These are phyloP conservation scores for Nasonovia ribisnigri DNA, from an alignment of 2,888 invertebrate species.

Conservation along the genomic window DNA sequence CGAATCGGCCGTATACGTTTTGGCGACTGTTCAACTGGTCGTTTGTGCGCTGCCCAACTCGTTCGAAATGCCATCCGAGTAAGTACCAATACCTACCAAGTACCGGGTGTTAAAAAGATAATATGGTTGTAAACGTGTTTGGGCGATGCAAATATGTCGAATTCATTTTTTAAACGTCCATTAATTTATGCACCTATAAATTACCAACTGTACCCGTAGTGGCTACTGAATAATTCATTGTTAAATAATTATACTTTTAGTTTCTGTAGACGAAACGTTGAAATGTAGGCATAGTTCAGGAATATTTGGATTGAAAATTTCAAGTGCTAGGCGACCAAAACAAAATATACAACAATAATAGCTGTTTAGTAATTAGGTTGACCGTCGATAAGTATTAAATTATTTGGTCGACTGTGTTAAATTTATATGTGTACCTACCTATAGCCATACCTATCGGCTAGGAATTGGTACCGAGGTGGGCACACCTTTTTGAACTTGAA, in stretches of 20 bases:
- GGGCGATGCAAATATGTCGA: background rate
- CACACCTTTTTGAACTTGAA: too few relatives aligned
- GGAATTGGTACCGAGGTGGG: too few relatives aligned
- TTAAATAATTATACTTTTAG: background rate
- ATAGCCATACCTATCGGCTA: background rate
- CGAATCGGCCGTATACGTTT: conserved; percentile 24
- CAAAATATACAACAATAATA: background rate
- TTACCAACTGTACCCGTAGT: background rate
- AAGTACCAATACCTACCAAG: background rate
- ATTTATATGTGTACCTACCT: too few relatives aligned
- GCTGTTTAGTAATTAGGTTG: background rate
- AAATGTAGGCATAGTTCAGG: background rate
- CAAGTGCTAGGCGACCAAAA: background rate
- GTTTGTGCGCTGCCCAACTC: conserved; percentile 37
- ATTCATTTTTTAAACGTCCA: background rate
- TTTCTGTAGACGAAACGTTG: background rate
- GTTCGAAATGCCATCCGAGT: conserved; percentile 61
- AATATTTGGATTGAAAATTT: background rate
- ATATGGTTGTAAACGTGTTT: background rate
- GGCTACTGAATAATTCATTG: background rate
- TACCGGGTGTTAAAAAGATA: too few relatives aligned
- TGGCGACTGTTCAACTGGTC: conserved; percentile 3
- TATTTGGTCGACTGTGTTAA: background rate
- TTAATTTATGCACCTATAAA: background rate
- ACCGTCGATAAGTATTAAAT: background rate